A percentile compares a stretch with the other conserved stretches of the same genome.
These are phyloP conservation scores for Irena cyanogastra DNA, from an alignment of 2,113 vertebrate genomes.

Conservation along the genomic window DNA sequence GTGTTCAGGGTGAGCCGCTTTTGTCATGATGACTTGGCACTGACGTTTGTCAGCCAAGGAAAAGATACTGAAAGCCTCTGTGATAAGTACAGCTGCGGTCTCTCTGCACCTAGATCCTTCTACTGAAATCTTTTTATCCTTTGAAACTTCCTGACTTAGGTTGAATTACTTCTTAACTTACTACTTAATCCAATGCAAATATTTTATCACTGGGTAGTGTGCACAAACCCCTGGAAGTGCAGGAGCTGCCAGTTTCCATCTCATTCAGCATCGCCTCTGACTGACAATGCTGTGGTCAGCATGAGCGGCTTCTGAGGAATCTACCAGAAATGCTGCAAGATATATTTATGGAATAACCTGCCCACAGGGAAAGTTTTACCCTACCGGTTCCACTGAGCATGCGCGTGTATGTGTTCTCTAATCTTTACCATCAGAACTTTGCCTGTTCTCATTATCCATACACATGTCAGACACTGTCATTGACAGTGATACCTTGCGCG, in stretches of 20 bases:
- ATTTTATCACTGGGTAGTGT: neutral
- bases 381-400: neutral
- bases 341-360: constrained; percentile 31
- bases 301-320: neutral
- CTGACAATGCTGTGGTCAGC: constrained; percentile 19
- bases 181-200: neutral
- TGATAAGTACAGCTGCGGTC: neutral
- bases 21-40: neutral
- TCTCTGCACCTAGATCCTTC: neutral
- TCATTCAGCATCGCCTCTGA: neutral
- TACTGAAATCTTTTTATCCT: neutral
- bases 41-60: neutral
- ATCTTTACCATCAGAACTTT: neutral
- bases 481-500: rapidly evolving
- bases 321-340: constrained; percentile 1
- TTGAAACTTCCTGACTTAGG: neutral
- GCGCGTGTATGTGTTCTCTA: neutral
- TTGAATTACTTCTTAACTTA: neutral
- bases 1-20: neutral
- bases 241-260: constrained; percentile 39
- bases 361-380: neutral
- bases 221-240: neutral
- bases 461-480: neutral
- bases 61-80: neutral
- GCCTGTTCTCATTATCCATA: neutral